Evolutionary conservation across 53 echinoderm and acorn worm genomes (phyloP).

Genomic region (Echinometra lucunter): DNA sequence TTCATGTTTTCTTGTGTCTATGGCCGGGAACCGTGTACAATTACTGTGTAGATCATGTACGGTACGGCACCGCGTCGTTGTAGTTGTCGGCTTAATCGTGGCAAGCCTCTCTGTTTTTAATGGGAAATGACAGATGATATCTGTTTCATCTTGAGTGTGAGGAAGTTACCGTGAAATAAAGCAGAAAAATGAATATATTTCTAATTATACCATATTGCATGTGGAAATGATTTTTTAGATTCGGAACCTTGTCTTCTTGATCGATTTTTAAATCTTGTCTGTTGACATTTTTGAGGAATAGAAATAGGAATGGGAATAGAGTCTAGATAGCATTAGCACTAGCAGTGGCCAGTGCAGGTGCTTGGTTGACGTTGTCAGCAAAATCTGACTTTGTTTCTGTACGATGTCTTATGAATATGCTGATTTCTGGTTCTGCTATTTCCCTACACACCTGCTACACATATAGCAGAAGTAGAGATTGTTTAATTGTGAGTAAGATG

Average conservation of each 20-base stretch:
- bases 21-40: conserved; percentile 10
- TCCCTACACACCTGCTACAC: no score
- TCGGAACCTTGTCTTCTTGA: neutral
- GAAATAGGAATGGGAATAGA: no score
- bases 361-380: no score
- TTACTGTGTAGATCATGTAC: neutral
- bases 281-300: neutral
- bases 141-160: neutral
- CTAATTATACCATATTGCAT: neutral
- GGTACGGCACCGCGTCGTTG: neutral
- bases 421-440: no score
- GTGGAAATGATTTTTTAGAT: neutral
- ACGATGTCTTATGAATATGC: no score
- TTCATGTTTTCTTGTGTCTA: conserved; percentile 32
- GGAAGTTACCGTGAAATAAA: neutral
- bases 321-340: no score
- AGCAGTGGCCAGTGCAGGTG: neutral
- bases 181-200: neutral
- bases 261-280: neutral
- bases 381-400: no score
- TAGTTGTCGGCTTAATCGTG: conserved; percentile 9
- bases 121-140: conserved; percentile 32
- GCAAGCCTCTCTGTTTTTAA: neutral
- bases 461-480: no score
- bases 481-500: no score